Conservation (phyloP, 2,888 invertebrate genomes). For the Abrostola triplasia region DNA sequence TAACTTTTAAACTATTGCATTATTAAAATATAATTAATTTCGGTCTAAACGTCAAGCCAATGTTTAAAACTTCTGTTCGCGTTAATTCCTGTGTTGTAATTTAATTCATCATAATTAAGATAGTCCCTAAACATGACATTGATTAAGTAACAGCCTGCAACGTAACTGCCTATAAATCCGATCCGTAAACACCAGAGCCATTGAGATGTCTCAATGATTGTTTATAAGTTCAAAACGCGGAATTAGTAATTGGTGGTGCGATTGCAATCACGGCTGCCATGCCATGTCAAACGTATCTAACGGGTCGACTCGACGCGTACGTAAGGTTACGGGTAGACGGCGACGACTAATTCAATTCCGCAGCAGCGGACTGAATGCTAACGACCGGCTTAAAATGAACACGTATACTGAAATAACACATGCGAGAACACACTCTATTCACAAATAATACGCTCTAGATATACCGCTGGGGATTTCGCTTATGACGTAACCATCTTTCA, state of each 20-base stretch:
- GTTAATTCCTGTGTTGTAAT: too few species aligned
- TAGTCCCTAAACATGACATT: too few species aligned
- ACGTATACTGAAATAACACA: conserved; percentile 62
- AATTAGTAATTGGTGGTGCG: conserved; percentile 52
- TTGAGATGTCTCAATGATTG: conserved; percentile 20
- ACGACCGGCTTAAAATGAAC: conserved; percentile 65
- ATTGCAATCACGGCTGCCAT: conserved; percentile 55
- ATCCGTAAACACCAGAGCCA: not conserved
- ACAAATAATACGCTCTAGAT: conserved; percentile 50
- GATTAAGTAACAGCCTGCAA: too few species aligned
- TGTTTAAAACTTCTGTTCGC: too few species aligned
- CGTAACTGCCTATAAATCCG: too few species aligned
- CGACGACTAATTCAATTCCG: conserved; percentile 69
- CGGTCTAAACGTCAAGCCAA: too few species aligned
- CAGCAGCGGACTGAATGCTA: conserved; percentile 67
- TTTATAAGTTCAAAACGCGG: conserved; percentile 30
- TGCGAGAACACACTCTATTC: conserved; percentile 52
- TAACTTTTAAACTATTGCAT: too few species aligned
- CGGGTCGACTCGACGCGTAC: conserved; percentile 45
- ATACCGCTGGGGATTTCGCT: conserved; percentile 33
- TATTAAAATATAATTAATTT: too few species aligned
- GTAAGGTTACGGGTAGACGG: conserved; percentile 61
- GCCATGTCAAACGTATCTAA: conserved; percentile 55
- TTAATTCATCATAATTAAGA: too few species aligned
- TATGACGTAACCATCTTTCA: conserved; percentile 22